A percentile compares a stretch with the other conserved stretches of the same genome.
Conservation (phyloP, 2,797 vertebrate genomes). For the Epinephelus awoara region DNA sequence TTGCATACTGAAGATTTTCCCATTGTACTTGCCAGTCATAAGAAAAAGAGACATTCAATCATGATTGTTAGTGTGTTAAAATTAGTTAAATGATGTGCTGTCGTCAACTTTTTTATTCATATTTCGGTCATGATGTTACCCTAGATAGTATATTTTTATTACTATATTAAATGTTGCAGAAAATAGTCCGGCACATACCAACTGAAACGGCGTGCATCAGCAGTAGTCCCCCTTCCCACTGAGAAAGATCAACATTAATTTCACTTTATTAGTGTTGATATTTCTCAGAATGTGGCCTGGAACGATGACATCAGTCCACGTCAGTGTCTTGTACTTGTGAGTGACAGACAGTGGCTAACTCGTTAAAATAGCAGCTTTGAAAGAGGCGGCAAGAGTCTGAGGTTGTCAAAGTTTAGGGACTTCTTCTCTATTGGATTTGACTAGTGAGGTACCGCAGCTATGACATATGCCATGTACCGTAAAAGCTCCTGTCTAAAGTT, state of each 20-base stretch:
- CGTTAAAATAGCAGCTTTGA: slow-evolving; percentile 42
- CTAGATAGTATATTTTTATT: slow-evolving; percentile 70
- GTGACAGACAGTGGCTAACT: slow-evolving; percentile 63
- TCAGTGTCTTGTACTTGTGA: slow-evolving; percentile 48
- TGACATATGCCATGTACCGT: slow-evolving; percentile 1
- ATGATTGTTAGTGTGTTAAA: slow-evolving; percentile 51
- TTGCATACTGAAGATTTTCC: slow-evolving; percentile 50
- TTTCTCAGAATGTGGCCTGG: slow-evolving; percentile 69
- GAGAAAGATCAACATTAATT: slow-evolving; percentile 73
- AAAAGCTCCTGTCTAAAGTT: not conserved
- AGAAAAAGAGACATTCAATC: slow-evolving; percentile 50
- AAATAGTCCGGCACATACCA: slow-evolving; percentile 59
- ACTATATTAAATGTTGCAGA: slow-evolving; percentile 74
- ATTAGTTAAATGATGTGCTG: slow-evolving; percentile 51
- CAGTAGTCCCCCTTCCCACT: slow-evolving; percentile 43
- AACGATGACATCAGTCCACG: slow-evolving; percentile 69
- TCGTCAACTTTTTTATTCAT: slow-evolving; percentile 44
- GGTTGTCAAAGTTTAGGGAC: slow-evolving; percentile 27
- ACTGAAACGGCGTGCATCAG: slow-evolving; percentile 64
- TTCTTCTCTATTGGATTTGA: slow-evolving; percentile 26
- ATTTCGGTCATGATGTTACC: slow-evolving; percentile 55
- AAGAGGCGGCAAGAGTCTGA: slow-evolving; percentile 23
- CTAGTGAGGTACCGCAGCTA: slow-evolving; percentile 10
- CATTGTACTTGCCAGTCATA: slow-evolving; percentile 51
- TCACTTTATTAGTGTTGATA: slow-evolving; percentile 74